Percentiles rank a stretch among this genome's conserved stretches.
Evolutionary conservation across 2,888 invertebrate species (phyloP).

Genomic region (Cybosia mesomella): DNA sequence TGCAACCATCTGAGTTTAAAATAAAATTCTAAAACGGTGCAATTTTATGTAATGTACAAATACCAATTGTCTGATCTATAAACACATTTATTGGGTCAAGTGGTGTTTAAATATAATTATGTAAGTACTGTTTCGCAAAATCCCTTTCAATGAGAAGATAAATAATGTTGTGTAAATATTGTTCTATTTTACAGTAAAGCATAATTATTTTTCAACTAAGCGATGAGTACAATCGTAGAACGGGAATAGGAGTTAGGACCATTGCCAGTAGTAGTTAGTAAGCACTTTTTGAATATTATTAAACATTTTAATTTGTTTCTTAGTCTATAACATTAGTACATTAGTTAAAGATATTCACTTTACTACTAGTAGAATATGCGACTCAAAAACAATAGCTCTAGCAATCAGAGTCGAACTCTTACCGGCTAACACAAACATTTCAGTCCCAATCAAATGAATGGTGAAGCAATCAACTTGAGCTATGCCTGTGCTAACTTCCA

Average conservation of each 20-base stretch:
- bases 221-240: background rate
- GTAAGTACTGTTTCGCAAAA: slow-evolving; percentile 3
- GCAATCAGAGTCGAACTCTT: background rate
- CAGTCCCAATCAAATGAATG: background rate
- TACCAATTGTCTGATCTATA: slow-evolving; percentile 21
- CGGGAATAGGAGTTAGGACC: background rate
- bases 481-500: background rate
- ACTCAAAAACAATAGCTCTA: too few relatives aligned
- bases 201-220: background rate
- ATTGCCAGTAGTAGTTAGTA: background rate
- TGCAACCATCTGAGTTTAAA: slow-evolving; percentile 24
- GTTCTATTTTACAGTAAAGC: background rate
- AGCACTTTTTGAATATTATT: background rate
- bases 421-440: background rate
- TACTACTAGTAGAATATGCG: too few relatives aligned
- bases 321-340: too few relatives aligned
- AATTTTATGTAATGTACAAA: slow-evolving; percentile 14
- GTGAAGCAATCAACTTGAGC: background rate
- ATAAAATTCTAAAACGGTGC: slow-evolving; percentile 14
- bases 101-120: background rate
- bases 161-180: background rate
- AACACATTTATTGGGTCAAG: slow-evolving; percentile 14
- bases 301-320: too few relatives aligned
- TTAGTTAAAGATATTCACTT: too few relatives aligned
- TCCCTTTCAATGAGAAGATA: slow-evolving; percentile 1